Base-by-base conservation (phyloP, 2,888 invertebrate species). In the Drosophila paramelanica region DNA sequence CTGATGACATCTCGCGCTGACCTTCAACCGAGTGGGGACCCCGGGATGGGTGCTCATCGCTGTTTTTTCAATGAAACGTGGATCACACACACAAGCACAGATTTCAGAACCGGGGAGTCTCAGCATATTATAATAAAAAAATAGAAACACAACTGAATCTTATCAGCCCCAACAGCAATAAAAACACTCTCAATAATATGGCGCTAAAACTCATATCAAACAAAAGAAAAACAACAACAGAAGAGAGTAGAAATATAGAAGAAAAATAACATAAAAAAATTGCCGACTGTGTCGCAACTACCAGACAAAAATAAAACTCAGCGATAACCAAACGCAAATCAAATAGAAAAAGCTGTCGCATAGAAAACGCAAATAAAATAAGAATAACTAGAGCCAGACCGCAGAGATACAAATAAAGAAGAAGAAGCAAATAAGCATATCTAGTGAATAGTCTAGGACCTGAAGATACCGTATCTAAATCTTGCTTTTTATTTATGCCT, bases 1-100 rank as follows among this genome's bases (percentile, higher is more conserved):
- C 55, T 55, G 81, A 53, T 83, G 81, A 84, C 85, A 73, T 70
- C 85, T 78, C 52, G 42, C 49, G 70, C 52, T 81, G 81, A 82
- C 81, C 81, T 79, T 79, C 75, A 75, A 56, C 38, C 51, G 56
- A 10, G 58, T 17, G 36, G 11, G 13, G 27, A 20, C 11, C 4
- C 11, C 14, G 5, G 47, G 14, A 31, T 31, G 31, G 20, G 47
- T 10, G 14, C 53, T 39, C 33, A 11, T 20, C 52, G 45, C 43
- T 55, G 50, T 77, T 83, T 67, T 67, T 57, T 81, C 69, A 72
- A 81, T 81, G 71, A 80, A 87, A 72, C 62, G 51, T 57, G 70
- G 67, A 70, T 64, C 67, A 62, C 51, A 41, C 38, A 58, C 38
- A 49, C 31, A 57, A 14, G 7, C 8, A 27, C 13, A 43, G 31